These are phyloP conservation scores for Psilopsiagon aymara DNA, from an alignment of 2,113 vertebrate genomes.

Conservation along the genomic window DNA sequence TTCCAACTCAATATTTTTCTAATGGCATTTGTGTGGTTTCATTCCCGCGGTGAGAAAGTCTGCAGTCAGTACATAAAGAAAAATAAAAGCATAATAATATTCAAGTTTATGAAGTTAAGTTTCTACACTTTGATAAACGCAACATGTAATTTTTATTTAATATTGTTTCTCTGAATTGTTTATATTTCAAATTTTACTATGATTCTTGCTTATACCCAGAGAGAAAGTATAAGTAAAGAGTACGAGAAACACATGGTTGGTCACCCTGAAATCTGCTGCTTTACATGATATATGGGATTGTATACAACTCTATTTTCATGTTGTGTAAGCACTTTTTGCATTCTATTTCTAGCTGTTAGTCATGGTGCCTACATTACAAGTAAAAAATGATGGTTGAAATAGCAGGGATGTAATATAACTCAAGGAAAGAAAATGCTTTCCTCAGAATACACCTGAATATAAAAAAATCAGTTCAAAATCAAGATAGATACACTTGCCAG, in stretches of 20 bases:
- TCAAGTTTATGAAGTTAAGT: neutral
- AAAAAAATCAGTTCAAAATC: neutral
- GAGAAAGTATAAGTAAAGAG: neutral
- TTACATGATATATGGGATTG: neutral
- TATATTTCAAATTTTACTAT: neutral
- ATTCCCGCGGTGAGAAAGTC: neutral
- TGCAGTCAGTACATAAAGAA: neutral
- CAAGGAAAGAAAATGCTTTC: neutral
- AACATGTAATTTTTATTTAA: neutral
- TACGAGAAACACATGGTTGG: neutral
- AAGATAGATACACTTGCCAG: neutral
- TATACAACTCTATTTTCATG: neutral
- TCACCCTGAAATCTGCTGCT: neutral
- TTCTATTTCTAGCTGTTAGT: neutral
- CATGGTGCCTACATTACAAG: neutral
- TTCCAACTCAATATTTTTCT: neutral
- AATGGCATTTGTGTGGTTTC: neutral
- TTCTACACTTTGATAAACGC: neutral
- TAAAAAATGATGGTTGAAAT: neutral
- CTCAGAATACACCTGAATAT: neutral
- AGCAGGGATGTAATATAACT: neutral
- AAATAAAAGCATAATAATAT: neutral
- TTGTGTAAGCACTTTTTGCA: neutral
- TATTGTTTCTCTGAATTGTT: neutral
- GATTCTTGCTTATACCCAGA: neutral